Percentiles rank a stretch among this genome's conserved stretches.
These are phyloP conservation scores for Anomalospiza imberbis DNA, from an alignment of 2,797 vertebrate genomes.

Conservation along the genomic window DNA sequence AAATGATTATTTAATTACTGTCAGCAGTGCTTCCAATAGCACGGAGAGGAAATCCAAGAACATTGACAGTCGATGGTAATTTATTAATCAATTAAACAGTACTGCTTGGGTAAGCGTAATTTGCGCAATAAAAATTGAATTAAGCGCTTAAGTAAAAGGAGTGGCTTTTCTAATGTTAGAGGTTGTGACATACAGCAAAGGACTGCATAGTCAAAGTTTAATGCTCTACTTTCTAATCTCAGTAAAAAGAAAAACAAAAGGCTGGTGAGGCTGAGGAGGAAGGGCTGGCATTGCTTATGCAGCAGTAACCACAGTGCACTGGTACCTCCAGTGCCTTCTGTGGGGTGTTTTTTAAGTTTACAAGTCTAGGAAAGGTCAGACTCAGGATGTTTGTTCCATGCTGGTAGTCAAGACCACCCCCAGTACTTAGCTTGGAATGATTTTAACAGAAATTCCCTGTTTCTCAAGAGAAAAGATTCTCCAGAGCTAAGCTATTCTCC, in stretches of 20 bases:
- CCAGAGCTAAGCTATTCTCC: not conserved
- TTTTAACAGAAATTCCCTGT: not conserved
- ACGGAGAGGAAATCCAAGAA: constrained; percentile 61
- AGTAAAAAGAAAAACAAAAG: not conserved
- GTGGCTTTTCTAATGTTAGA: constrained; percentile 36
- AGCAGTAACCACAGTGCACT: not conserved
- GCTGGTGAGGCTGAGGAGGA: not conserved
- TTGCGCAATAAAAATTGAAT: constrained; percentile 71
- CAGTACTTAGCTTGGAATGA: not conserved
- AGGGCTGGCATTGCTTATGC: not conserved
- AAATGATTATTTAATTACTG: constrained; percentile 79
- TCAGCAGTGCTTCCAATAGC: constrained; percentile 70
- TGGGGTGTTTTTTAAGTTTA: not conserved
- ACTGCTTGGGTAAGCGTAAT: constrained; percentile 70
- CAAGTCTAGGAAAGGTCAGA: not conserved
- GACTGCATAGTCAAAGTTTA: not conserved
- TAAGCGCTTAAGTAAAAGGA: constrained; percentile 62
- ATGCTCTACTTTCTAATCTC: not conserved
- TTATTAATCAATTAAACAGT: constrained; percentile 73
- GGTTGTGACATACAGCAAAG: not conserved
- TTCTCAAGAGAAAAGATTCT: not conserved
- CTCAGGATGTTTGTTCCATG: not conserved
- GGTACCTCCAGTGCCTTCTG: not conserved
- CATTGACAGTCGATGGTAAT: constrained; percentile 66
- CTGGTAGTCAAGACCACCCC: not conserved